Evolutionary conservation across 2,888 invertebrate genomes (phyloP).

Genomic region (Sinhomidia bicolor): DNA sequence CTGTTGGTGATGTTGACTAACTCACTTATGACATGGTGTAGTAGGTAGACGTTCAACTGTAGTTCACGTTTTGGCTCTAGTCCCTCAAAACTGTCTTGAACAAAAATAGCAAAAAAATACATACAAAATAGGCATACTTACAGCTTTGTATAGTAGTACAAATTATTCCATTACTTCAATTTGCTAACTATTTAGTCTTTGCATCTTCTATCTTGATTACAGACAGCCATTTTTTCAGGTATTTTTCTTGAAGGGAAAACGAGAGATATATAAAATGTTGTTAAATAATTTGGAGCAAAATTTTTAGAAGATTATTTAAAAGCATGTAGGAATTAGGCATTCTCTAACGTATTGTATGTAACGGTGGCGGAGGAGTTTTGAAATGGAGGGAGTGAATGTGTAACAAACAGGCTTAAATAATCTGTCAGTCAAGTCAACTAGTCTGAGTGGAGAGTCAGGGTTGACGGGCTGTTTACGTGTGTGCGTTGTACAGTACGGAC

Average conservation of each 20-base stretch:
- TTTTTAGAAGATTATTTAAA: neutral
- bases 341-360: neutral
- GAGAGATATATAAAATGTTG: too few relatives aligned
- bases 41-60: constrained; percentile 55
- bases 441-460: constrained; percentile 64
- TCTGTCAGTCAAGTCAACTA: constrained; percentile 71
- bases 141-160: neutral
- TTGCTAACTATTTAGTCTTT: constrained; percentile 4
- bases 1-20: constrained; percentile 52
- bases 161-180: constrained; percentile 29
- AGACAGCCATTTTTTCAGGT: constrained; percentile 18
- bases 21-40: constrained; percentile 7
- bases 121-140: neutral
- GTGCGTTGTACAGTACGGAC: constrained; percentile 40
- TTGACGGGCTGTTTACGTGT: constrained; percentile 72
- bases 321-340: neutral
- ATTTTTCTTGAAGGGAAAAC: neutral
- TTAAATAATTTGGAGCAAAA: neutral
- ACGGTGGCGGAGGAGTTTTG: constrained; percentile 7
- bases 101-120: constrained; percentile 2
- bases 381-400: constrained; percentile 42
- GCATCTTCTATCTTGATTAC: constrained; percentile 23
- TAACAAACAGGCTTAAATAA: constrained; percentile 69
- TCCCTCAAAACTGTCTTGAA: constrained; percentile 61
- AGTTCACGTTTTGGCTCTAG: constrained; percentile 55